phyloP scores from a whole-genome alignment of 1,140 invertebrate species.

The Radopholus similis region DNA sequence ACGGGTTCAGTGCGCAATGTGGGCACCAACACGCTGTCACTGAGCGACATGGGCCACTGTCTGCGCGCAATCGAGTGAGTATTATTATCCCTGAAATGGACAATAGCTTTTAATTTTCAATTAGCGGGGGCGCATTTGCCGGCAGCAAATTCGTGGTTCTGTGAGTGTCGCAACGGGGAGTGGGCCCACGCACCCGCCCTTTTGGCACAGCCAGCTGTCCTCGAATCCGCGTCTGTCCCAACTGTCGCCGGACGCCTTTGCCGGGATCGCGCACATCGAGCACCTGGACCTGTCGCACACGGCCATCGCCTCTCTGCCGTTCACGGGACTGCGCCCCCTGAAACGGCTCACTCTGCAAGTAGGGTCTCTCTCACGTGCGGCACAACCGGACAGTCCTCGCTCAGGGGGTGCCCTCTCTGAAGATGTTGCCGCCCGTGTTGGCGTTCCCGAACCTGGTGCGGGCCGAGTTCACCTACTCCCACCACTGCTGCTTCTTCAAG shows the following conservation, averaged over 20 bases:
- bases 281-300: constrained; percentile 42
- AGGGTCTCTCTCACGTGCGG: too few relatives aligned
- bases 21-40: constrained; percentile 11
- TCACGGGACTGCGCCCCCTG: constrained; percentile 36
- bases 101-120: too few relatives aligned
- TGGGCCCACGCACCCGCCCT: neutral
- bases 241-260: constrained; percentile 29
- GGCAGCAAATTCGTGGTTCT: constrained; percentile 31
- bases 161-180: constrained; percentile 18
- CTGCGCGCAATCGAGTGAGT: constrained; percentile 10
- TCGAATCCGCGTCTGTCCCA: constrained; percentile 21
- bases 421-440: constrained; percentile 37
- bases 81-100: too few relatives aligned
- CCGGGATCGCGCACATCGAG: constrained; percentile 21
- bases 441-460: constrained; percentile 40
- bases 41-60: constrained; percentile 21
- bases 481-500: constrained; percentile 49
- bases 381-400: neutral
- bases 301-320: constrained; percentile 26
- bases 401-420: constrained; percentile 34
- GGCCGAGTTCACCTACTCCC: constrained; percentile 43
- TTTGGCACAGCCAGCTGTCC: constrained; percentile 21
- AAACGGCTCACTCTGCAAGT: constrained; percentile 19
- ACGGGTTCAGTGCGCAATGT: constrained; percentile 4
- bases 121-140: constrained; percentile 26